Evolutionary conservation across 2,113 vertebrate genomes (phyloP).

Genomic region (Melanocharis versteri): DNA sequence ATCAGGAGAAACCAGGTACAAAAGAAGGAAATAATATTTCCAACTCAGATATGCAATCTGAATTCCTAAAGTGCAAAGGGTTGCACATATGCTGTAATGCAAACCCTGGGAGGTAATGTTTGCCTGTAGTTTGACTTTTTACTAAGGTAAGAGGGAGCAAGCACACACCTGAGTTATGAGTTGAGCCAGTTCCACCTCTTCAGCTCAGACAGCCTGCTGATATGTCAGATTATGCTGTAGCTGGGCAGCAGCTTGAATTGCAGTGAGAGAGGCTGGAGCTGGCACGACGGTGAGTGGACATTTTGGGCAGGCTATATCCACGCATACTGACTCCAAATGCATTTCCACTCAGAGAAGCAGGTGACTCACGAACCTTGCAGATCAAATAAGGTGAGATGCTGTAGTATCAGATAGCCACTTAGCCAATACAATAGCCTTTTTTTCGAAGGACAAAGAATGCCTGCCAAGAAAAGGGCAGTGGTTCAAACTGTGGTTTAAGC

Average conservation of each 20-base stretch:
- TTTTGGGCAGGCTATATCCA: background rate
- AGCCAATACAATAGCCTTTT: background rate
- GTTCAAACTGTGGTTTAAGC: background rate
- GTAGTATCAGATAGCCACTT: background rate
- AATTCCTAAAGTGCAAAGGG: constrained; percentile 11
- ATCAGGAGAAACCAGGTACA: background rate
- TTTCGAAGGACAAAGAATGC: background rate
- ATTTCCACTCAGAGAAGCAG: background rate
- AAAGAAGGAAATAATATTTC: constrained; percentile 14
- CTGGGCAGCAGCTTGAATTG: background rate
- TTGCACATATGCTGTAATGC: background rate
- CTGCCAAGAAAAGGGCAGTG: background rate
- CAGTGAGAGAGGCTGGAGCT: background rate
- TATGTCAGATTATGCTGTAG: background rate
- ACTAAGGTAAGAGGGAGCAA: background rate
- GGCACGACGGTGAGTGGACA: background rate
- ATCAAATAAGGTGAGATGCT: background rate
- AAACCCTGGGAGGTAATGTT: background rate
- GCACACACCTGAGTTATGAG: background rate
- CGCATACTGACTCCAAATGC: background rate
- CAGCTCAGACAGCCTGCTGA: background rate
- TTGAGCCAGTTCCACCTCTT: background rate
- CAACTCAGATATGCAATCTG: background rate
- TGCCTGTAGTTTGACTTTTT: background rate
- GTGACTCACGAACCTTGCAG: background rate